phyloP scores from a whole-genome alignment of 2,113 vertebrate species.

The Raja brachyura region DNA sequence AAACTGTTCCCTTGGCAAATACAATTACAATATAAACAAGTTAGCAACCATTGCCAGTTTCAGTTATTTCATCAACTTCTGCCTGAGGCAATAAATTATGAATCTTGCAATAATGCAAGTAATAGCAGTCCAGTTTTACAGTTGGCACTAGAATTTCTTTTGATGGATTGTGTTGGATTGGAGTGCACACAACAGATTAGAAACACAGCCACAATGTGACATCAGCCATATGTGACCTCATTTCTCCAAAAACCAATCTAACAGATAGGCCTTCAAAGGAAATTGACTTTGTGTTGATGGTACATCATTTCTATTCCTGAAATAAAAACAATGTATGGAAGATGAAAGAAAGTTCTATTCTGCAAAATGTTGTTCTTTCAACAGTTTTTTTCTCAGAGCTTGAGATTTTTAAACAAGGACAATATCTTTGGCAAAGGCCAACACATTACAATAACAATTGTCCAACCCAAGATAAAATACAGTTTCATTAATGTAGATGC shows the following conservation, averaged over 20 bases:
- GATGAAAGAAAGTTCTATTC: not conserved
- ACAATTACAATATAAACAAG: conserved; percentile 37
- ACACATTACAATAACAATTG: no score
- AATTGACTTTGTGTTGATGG: not conserved
- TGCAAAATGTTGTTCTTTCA: no score
- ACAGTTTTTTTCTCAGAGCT: no score
- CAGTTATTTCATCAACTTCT: conserved; percentile 33
- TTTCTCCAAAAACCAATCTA: conserved; percentile 16
- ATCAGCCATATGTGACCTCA: conserved; percentile 37
- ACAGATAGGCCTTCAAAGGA: conserved; percentile 29
- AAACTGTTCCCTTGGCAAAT: conserved; percentile 37
- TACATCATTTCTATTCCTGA: not conserved
- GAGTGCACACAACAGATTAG: not conserved
- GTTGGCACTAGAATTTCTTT: conserved; percentile 22
- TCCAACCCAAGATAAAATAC: not conserved
- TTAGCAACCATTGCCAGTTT: conserved; percentile 30
- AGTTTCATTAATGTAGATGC: not conserved
- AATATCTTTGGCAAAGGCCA: no score
- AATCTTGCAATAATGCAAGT: conserved; percentile 32
- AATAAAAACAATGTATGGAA: not conserved
- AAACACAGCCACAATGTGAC: conserved; percentile 15
- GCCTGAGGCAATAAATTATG: conserved; percentile 33
- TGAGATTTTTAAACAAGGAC: no score
- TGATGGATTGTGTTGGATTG: conserved; percentile 33
- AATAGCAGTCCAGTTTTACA: conserved; percentile 26